These are phyloP conservation scores for Atrina japonica DNA, from an alignment of 2,888 invertebrate genomes.

Conservation along the genomic window DNA sequence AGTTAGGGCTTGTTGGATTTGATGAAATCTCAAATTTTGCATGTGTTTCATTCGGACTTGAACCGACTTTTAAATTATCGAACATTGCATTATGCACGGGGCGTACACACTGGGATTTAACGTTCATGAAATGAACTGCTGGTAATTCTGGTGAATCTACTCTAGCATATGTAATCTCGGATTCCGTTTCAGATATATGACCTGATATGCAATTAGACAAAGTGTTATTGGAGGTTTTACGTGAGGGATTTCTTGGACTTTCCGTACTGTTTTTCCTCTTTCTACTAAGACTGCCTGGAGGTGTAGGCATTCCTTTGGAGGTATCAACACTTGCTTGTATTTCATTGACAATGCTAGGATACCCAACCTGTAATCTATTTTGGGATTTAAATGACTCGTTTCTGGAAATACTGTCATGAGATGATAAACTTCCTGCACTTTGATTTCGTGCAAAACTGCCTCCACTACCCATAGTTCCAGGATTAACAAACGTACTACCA, in stretches of 20 bases:
- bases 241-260: conserved; percentile 62
- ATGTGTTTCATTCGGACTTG: conserved; percentile 1
- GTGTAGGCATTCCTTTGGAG: conserved; percentile 66
- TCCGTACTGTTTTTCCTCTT: conserved; percentile 61
- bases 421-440: conserved; percentile 47
- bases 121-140: conserved; percentile 76
- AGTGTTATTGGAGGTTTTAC: conserved; percentile 67
- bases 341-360: conserved; percentile 50
- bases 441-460: conserved; percentile 43
- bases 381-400: conserved; percentile 58
- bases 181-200: conserved; percentile 59
- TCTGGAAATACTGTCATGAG: conserved; percentile 39
- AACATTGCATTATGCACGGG: conserved; percentile 72
- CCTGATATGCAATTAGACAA: conserved; percentile 66
- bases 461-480: conserved; percentile 34
- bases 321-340: conserved; percentile 53
- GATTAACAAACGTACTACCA: not conserved
- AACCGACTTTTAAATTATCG: conserved; percentile 67
- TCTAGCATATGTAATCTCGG: conserved; percentile 57
- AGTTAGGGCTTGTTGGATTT: not conserved
- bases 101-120: conserved; percentile 62
- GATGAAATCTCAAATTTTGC: not conserved
- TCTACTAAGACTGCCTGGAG: conserved; percentile 76
- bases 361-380: conserved; percentile 38
- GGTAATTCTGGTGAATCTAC: conserved; percentile 78